phyloP scores from a whole-genome alignment of 2,113 vertebrate genomes.

The Colinus virginianus region DNA sequence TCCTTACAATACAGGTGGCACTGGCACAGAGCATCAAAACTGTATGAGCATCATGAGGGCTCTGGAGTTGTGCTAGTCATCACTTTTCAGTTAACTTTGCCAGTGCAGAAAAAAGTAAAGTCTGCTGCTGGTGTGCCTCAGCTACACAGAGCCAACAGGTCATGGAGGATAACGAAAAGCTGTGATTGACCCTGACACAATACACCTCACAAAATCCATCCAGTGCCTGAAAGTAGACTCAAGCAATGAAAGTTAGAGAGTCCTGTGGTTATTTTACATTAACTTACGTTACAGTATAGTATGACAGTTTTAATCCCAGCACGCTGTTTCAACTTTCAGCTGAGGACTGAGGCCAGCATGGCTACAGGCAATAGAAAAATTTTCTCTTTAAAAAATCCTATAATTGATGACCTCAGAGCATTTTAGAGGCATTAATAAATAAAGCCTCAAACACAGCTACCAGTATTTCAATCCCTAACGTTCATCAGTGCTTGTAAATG shows the following conservation, averaged over 20 bases:
- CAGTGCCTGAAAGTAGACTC: not conserved
- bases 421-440: constrained; percentile 71
- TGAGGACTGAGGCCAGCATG: not conserved
- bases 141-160: not conserved
- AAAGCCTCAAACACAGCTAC: constrained; percentile 54
- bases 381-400: constrained; percentile 46
- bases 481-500: constrained; percentile 54
- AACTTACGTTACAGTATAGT: constrained; percentile 3
- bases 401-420: constrained; percentile 56
- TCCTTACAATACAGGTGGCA: not conserved
- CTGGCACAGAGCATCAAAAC: not conserved
- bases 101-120: not conserved
- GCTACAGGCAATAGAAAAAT: constrained; percentile 19
- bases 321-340: constrained; percentile 32
- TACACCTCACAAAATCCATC: not conserved
- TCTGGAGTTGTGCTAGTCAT: not conserved
- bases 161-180: not conserved
- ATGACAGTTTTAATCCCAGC: not conserved
- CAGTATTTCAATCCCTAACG: constrained; percentile 62
- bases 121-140: not conserved
- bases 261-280: constrained; percentile 42
- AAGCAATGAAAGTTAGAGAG: not conserved
- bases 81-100: not conserved
- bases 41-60: not conserved
- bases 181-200: not conserved